Base-by-base conservation (phyloP, 23 tunicate species). In the Halocynthia aurantium region DNA sequence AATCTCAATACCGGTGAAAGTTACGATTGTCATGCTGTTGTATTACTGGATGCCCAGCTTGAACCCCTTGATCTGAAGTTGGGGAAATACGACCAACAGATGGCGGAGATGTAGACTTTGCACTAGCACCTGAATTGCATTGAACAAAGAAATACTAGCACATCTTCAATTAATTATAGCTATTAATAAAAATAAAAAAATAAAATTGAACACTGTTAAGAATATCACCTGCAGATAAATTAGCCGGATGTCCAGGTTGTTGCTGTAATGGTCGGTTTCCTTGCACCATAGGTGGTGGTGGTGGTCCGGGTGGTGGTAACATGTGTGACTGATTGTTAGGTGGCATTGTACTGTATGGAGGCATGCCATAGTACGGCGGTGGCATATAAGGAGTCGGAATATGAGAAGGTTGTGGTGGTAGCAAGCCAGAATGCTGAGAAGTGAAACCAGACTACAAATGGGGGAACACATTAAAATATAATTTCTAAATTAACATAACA, bases 21-120 rank as follows among this genome's bases (percentile, higher is more conserved):
- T 31, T 31, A 4, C 44, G 44, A 31, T 31, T 31, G 44, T 78
- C 88, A 12, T 83, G 80, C 6, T 22, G 55, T 8, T 72, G 51
- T 10, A 61, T 80, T 15, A 78, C 55, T 21, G 96, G 88, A 66
- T 83, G 84, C 13, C 96, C 96, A 18, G 96, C 73, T 70, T 89
- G 96, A 22, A 89, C 85, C 44, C 96, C 96, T 60, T 89, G 96
- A 21, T 89, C 96, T 51, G 88, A 89, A 40, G 96, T 89, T 8
- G 96, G 96, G 8, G 96, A 89, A 7, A 78, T 76, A 19, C 89
- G 81, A 20, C 87, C 96, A 57, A 83, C 62, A 4, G 95, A 78
- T 12, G 76, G 81, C 7, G 88, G 88, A 5, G 88, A 80, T 44
- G 96, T 72, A 50, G 96, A 65, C 75, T 84, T 89, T 10, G 80